These are phyloP conservation scores for Oscheius onirici DNA, from an alignment of 2,888 invertebrate genomes.

Conservation along the genomic window DNA sequence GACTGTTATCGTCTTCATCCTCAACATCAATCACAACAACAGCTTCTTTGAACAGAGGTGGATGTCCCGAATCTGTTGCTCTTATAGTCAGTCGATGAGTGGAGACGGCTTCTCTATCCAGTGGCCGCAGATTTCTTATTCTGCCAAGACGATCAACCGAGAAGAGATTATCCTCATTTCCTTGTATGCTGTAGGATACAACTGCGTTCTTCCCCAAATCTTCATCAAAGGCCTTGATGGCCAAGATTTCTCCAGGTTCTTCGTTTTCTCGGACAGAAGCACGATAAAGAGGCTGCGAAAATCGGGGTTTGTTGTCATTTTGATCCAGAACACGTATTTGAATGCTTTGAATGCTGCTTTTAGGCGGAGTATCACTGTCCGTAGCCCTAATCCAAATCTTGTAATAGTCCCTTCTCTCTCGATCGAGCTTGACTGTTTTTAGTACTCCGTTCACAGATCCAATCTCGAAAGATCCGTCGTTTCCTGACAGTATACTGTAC, in stretches of 20 bases:
- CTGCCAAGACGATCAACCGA: constrained; percentile 39
- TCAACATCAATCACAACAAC: constrained; percentile 79
- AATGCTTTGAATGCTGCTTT: constrained; percentile 38
- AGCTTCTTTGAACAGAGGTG: constrained; percentile 82
- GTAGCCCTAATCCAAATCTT: constrained; percentile 41
- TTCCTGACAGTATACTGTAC: constrained; percentile 31
- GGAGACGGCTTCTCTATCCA: constrained; percentile 48
- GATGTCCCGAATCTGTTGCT: constrained; percentile 86
- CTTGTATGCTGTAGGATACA: constrained; percentile 86
- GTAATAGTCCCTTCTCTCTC: constrained; percentile 36
- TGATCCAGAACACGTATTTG: constrained; percentile 77
- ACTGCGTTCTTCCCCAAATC: constrained; percentile 86
- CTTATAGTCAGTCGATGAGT: constrained; percentile 86
- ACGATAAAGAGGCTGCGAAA: constrained; percentile 35
- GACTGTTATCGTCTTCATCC: constrained; percentile 94
- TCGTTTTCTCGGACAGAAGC: constrained; percentile 57
- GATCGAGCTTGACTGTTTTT: constrained; percentile 31
- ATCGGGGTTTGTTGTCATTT: constrained; percentile 90
- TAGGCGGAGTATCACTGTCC: constrained; percentile 38
- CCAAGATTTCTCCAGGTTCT: constrained; percentile 73
- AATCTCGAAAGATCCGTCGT: constrained; percentile 32
- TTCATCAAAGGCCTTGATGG: constrained; percentile 85
- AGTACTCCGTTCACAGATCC: constrained; percentile 33
- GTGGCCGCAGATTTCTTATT: constrained; percentile 33
- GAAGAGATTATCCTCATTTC: constrained; percentile 84